A percentile compares a stretch with the other conserved stretches of the same genome.
Conservation (phyloP, 2,797 vertebrate genomes). For the Molossus alvarezi region DNA sequence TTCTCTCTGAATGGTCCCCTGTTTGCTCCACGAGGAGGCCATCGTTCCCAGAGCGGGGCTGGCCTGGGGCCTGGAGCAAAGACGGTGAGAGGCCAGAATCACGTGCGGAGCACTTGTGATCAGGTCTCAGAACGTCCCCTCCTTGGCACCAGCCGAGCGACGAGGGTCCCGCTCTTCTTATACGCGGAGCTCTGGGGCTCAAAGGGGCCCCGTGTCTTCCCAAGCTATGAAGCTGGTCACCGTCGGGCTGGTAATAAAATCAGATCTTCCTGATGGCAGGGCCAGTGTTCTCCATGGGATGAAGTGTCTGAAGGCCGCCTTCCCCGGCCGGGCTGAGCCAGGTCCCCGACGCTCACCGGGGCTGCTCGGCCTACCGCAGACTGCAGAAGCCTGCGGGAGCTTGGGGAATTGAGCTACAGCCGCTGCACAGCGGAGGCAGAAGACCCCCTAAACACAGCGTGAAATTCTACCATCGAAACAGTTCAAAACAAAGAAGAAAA, state of each 20-base stretch:
- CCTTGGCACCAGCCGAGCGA: not conserved
- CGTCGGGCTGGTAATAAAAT: fast-evolving
- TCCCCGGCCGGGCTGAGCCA: too few relatives aligned
- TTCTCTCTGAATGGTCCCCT: slow-evolving; percentile 43
- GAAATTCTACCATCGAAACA: not conserved
- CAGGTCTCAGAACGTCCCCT: not conserved
- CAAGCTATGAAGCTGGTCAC: fast-evolving
- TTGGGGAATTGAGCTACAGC: not conserved
- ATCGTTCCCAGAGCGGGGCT: not conserved
- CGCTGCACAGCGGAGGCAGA: fast-evolving
- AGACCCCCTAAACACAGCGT: fast-evolving
- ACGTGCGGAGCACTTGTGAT: fast-evolving
- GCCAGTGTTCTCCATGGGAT: fast-evolving
- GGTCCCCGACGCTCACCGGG: fast-evolving
- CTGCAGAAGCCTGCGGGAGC: not conserved
- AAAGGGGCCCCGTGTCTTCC: not conserved
- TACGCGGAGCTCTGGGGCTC: not conserved
- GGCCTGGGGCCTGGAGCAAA: not conserved
- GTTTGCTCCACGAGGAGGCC: not conserved
- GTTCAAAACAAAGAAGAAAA: not conserved
- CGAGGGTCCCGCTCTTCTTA: fast-evolving
- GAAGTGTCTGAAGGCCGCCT: fast-evolving
- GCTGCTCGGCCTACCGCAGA: too few relatives aligned
- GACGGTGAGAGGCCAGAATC: not conserved
- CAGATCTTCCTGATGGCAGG: fast-evolving